phyloP scores from a whole-genome alignment of 2,113 vertebrate species.

The Oenanthe oenanthe region DNA sequence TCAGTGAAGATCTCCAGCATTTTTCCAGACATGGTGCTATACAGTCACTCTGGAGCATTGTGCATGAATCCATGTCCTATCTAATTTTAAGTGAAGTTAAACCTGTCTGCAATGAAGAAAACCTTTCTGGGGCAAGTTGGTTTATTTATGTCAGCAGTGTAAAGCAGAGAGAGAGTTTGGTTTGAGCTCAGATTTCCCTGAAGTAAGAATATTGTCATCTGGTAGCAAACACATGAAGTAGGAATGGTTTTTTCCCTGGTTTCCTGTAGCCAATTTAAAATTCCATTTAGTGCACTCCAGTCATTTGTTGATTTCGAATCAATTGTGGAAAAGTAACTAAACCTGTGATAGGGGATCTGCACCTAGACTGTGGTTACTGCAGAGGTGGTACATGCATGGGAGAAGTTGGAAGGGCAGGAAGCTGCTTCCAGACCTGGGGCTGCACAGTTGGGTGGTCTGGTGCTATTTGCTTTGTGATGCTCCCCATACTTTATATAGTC shows the following conservation, averaged over 20 bases:
- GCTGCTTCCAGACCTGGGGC: background rate
- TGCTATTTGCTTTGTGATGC: background rate
- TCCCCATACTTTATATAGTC: background rate
- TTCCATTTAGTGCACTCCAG: background rate
- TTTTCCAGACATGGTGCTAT: background rate
- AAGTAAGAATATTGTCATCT: background rate
- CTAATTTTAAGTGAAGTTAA: background rate
- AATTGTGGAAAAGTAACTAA: background rate
- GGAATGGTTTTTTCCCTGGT: background rate
- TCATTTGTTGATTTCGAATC: background rate
- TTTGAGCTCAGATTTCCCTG: background rate
- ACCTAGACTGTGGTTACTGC: background rate
- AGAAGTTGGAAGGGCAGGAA: background rate
- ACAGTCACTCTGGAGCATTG: background rate
- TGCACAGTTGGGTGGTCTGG: background rate
- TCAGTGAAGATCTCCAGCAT: background rate
- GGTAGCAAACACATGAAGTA: accelerated
- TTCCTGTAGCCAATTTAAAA: background rate
- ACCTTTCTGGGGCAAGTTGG: background rate
- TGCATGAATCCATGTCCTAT: background rate
- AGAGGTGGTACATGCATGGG: background rate
- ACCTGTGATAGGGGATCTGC: background rate
- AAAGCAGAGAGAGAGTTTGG: background rate
- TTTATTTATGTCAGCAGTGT: background rate
- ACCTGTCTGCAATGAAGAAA: background rate